Base-by-base conservation (phyloP, 2,113 vertebrate genomes). In the Turnix velox region DNA sequence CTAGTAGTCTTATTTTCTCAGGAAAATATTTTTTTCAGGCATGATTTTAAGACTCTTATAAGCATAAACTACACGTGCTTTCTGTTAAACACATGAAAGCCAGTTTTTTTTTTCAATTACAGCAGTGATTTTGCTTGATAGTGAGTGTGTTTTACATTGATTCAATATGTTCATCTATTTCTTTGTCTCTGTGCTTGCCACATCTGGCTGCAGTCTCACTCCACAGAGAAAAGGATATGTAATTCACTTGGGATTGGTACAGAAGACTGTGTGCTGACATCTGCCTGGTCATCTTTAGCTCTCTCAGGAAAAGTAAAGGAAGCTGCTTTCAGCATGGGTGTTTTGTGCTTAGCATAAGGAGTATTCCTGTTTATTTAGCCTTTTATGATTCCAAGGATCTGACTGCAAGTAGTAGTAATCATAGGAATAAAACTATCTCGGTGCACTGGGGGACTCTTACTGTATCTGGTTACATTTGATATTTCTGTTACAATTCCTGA, bases 161-260 rank as follows among this genome's bases (percentile, higher is more conserved):
- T 90, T 93, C 69, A 75, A 7, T 91, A 9, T 94, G 55, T 84
- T 84, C 52, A 66, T 92, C 42, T 93, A 7, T 91, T 88, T 83
- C 72, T 90, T 91, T 52, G 57, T 92, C 57, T 88, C 77, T 52
- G 25, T 88, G 61, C 86, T 96, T 88, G 52, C 40, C 52, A 49
- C 22, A 92, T 31, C 91, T 95, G 86, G 59, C 80, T 66, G 14
- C 27, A 77, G 42, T 83, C 69, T 48, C 33, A 12, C 51, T 72
- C 65, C 69, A 46, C 28, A 65, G 69, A 25, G 27, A 49, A 79
- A 54, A 84, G 49, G 58, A 52, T 79, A 14, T 0, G 13, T 45
- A 83, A 0, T 88, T 49, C 54, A 2, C 31, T 85, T 57, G 71
- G 43, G 61, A 33, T 43, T 25, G 8, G 35, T 81, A 61, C 72